Evolutionary conservation across 1,140 invertebrate genomes (phyloP).

Genomic region (Belonocnema kinseyi): DNA sequence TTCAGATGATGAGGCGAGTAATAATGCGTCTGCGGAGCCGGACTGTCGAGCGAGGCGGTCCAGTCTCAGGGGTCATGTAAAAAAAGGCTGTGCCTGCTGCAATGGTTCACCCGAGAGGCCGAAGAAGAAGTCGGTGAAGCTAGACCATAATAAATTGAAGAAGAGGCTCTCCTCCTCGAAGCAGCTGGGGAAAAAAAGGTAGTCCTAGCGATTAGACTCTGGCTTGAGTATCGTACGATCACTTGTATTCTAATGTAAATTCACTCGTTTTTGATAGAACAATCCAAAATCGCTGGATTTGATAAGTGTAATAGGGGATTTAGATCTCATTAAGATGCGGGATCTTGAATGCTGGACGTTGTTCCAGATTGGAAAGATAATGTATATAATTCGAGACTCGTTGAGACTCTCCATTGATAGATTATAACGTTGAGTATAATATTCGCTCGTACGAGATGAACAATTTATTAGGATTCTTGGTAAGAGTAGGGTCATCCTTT

Average conservation of each 20-base stretch:
- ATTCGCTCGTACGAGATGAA: slow-evolving; percentile 46
- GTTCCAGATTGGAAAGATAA: background rate
- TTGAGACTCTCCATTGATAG: slow-evolving; percentile 49
- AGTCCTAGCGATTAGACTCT: slow-evolving; percentile 68
- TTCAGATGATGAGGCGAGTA: slow-evolving; percentile 66
- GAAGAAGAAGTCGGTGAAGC: slow-evolving; percentile 67
- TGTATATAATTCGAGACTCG: slow-evolving; percentile 12
- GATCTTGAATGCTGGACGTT: no score
- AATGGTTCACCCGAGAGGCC: slow-evolving; percentile 73
- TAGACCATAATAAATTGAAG: slow-evolving; percentile 68
- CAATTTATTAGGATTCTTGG: slow-evolving; percentile 62
- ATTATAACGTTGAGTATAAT: slow-evolving; percentile 30
- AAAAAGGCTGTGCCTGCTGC: slow-evolving; percentile 76
- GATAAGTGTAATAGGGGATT: no score
- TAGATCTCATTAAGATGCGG: no score
- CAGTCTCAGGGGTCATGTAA: slow-evolving; percentile 75
- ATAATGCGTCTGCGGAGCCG: slow-evolving; percentile 57
- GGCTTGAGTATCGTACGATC: slow-evolving; percentile 46
- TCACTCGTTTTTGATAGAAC: slow-evolving; percentile 13
- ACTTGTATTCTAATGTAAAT: slow-evolving; percentile 52
- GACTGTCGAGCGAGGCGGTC: slow-evolving; percentile 72
- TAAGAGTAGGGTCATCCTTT: slow-evolving; percentile 68
- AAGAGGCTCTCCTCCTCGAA: slow-evolving; percentile 64
- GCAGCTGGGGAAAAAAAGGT: slow-evolving; percentile 71
- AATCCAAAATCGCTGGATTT: slow-evolving; percentile 2